Conservation (phyloP, 2,113 vertebrate genomes). For the Hepsetus odoe region DNA sequence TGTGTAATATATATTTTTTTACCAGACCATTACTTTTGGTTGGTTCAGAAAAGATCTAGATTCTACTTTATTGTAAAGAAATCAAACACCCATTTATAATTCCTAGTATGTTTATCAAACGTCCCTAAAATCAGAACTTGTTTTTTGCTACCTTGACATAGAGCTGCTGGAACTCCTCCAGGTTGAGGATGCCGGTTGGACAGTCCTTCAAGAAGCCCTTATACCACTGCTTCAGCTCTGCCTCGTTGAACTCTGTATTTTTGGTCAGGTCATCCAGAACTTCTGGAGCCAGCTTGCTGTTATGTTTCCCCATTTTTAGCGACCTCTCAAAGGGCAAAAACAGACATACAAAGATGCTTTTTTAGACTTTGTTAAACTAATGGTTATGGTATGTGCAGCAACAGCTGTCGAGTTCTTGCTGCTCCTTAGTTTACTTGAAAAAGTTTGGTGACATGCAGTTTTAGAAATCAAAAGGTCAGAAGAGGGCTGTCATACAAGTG, state of each 20-base stretch:
- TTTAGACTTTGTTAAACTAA: background rate
- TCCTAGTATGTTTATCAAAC: background rate
- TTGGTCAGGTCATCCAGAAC: constrained; percentile 94
- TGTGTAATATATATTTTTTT: too few relatives aligned
- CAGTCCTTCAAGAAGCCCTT: constrained; percentile 99
- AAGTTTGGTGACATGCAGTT: too few relatives aligned
- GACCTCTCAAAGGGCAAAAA: constrained; percentile 54
- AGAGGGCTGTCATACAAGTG: too few relatives aligned
- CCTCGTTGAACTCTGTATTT: constrained; percentile 95
- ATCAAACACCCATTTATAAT: too few relatives aligned
- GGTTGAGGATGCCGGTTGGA: constrained; percentile 93
- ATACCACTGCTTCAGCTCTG: constrained; percentile 98
- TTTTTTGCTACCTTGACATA: constrained; percentile 87
- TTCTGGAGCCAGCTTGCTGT: constrained; percentile 96
- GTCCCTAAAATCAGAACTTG: background rate
- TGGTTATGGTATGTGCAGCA: background rate
- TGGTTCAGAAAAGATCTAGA: too few relatives aligned
- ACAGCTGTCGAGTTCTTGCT: background rate
- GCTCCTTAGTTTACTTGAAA: too few relatives aligned
- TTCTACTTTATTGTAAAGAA: too few relatives aligned
- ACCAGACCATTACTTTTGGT: too few relatives aligned
- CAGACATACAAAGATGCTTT: background rate
- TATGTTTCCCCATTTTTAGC: constrained; percentile 92
- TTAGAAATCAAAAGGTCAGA: too few relatives aligned
- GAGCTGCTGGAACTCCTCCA: constrained; percentile 98